Conservation (phyloP, 2,888 invertebrate species). For the Cinara cedri region DNA sequence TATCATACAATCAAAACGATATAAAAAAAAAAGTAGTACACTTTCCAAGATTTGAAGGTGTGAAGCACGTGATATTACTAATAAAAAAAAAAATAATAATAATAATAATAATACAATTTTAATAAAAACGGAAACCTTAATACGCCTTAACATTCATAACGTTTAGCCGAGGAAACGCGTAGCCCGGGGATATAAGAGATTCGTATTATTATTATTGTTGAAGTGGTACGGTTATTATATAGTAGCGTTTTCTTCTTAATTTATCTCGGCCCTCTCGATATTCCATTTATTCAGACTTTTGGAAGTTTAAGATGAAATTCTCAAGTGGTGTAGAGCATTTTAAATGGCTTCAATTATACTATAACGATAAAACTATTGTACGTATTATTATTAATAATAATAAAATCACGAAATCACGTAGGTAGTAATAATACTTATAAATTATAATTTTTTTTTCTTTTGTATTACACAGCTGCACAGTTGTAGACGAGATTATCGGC, state of each 20-base stretch:
- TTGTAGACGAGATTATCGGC: too few relatives aligned
- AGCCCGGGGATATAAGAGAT: not conserved
- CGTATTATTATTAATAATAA: not conserved
- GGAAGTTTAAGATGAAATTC: not conserved
- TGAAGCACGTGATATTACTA: not conserved
- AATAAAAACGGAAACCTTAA: conserved; percentile 11
- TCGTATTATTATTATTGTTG: conserved; percentile 14
- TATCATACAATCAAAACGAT: not conserved
- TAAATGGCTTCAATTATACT: not conserved
- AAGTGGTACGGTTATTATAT: not conserved
- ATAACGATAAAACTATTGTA: not conserved
- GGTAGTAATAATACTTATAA: not conserved
- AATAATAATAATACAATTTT: not conserved
- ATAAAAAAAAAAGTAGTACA: too few relatives aligned
- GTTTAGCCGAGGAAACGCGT: not conserved
- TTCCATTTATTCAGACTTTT: not conserved
- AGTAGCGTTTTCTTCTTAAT: conserved; percentile 1
- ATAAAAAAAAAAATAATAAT: not conserved
- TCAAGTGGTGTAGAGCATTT: conserved; percentile 10
- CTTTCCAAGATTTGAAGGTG: not conserved
- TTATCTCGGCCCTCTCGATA: not conserved
- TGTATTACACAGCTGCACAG: not conserved
- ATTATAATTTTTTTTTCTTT: not conserved
- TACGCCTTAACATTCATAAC: conserved; percentile 1
- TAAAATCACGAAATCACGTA: conserved; percentile 5